phyloP scores from a whole-genome alignment of 2,797 vertebrate genomes.

The Anabas testudineus region DNA sequence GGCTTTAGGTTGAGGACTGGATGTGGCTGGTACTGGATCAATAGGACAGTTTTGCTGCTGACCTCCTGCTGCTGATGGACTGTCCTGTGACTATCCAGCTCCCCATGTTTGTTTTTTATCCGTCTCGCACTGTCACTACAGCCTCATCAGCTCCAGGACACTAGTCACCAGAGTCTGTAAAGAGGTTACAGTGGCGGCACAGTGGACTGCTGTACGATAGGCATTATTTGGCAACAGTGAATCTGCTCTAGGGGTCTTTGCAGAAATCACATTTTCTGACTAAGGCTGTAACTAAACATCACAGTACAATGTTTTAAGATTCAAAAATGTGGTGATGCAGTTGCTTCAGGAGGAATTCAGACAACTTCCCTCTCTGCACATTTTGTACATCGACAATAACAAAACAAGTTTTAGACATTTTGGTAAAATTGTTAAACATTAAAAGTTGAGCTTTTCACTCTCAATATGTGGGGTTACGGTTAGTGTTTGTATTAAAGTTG shows the following conservation, averaged over 20 bases:
- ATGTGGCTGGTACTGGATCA: slow-evolving; percentile 28
- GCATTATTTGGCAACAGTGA: not conserved
- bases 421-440: no score
- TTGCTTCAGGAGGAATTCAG: no score
- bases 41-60: slow-evolving; percentile 50
- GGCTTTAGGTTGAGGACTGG: slow-evolving; percentile 1
- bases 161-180: not conserved
- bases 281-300: not conserved
- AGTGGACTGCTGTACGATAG: not conserved
- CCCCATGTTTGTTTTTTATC: slow-evolving; percentile 30
- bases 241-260: not conserved
- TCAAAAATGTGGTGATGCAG: not conserved
- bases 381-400: no score
- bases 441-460: no score
- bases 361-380: no score
- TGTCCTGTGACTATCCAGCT: slow-evolving; percentile 32
- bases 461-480: no score
- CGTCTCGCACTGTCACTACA: not conserved
- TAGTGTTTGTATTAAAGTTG: no score
- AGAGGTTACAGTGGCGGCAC: not conserved
- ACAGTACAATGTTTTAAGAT: slow-evolving; percentile 20
- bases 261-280: not conserved
- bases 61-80: slow-evolving; percentile 39
- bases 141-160: slow-evolving; percentile 19
- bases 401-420: no score